Conservation (phyloP, 2,797 vertebrate species). For the Clamator glandarius region DNA sequence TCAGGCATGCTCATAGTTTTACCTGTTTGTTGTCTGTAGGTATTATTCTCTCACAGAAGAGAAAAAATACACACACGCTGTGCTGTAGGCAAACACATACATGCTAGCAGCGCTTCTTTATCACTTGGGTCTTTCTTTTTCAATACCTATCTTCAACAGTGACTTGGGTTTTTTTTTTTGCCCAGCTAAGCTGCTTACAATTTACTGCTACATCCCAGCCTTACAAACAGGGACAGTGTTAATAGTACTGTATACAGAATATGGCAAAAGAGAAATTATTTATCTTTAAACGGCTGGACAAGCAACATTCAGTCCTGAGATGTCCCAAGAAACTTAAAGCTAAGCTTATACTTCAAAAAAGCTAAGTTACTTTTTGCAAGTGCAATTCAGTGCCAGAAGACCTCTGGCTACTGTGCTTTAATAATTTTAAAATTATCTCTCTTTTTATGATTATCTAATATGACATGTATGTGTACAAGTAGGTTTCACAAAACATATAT, state of each 20-base stretch:
- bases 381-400: not conserved
- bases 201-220: not conserved
- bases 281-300: not conserved
- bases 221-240: not conserved
- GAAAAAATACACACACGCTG: not conserved
- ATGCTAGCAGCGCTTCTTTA: not conserved
- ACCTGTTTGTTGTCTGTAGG: not conserved
- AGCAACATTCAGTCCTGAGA: not conserved
- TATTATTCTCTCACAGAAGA: not conserved
- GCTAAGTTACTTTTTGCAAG: not conserved
- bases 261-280: not conserved
- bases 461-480: not conserved
- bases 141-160: not conserved
- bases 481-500: not conserved
- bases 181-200: not conserved
- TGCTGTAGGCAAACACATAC: not conserved
- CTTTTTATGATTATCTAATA: not conserved
- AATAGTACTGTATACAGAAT: not conserved
- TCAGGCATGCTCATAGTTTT: not conserved
- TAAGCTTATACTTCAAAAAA: not conserved
- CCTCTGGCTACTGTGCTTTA: not conserved
- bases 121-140: not conserved
- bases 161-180: accelerated
- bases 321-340: not conserved
- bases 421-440: not conserved